phyloP scores from a whole-genome alignment of 2,888 invertebrate species.

The Acanthosepion esculentum region DNA sequence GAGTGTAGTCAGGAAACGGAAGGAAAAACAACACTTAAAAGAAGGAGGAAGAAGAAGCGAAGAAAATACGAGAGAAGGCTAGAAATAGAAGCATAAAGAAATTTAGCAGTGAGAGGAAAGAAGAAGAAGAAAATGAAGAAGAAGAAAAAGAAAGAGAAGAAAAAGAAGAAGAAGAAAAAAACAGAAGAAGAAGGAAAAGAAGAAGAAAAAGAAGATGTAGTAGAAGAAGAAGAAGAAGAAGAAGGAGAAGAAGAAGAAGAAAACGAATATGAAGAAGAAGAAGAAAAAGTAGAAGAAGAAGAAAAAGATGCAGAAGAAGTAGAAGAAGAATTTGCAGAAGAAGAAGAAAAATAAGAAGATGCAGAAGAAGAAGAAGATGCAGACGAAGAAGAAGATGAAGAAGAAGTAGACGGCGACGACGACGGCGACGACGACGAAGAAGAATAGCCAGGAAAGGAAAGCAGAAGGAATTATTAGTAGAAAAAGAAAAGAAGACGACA shows the following conservation, averaged over 20 bases:
- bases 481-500: no score
- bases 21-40: no score
- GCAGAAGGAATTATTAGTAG: no score
- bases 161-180: neutral
- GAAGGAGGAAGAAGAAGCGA: no score
- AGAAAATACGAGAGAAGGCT: no score
- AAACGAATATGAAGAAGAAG: accelerated
- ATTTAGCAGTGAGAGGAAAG: no score
- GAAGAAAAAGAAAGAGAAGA: neutral
- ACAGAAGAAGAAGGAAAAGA: neutral
- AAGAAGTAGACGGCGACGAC: neutral
- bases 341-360: neutral
- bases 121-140: neutral
- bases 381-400: neutral
- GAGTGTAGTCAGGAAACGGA: no score
- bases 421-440: accelerated
- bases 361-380: no score
- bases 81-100: no score
- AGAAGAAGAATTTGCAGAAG: no score
- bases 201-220: neutral
- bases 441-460: accelerated
- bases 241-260: neutral
- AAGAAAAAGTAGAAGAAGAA: neutral
- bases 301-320: no score
- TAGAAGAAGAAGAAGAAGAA: neutral